Conservation (phyloP, 92 coral and sea anemone species). For the Paragorgia papillata region DNA sequence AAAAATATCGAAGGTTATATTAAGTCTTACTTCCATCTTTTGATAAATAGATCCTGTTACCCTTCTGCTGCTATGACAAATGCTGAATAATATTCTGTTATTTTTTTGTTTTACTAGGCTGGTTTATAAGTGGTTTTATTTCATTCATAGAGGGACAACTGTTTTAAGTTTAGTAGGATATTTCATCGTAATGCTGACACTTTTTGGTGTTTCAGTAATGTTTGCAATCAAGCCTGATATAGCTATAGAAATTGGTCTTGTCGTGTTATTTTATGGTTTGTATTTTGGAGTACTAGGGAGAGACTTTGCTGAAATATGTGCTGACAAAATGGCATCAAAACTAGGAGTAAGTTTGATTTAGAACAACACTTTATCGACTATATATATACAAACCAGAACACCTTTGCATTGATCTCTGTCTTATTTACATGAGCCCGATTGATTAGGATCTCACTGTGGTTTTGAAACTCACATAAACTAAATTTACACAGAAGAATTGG, state of each 20-base stretch:
- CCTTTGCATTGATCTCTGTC: not conserved
- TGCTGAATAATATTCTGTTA: not conserved
- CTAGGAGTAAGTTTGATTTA: slow-evolving; percentile 78
- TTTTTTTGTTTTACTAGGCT: slow-evolving; percentile 56
- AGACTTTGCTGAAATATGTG: slow-evolving; percentile 99
- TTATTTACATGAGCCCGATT: no score
- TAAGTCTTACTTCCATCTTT: no score
- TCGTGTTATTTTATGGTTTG: slow-evolving; percentile 89
- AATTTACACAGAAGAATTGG: no score
- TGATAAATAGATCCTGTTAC: no score
- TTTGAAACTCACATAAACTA: no score
- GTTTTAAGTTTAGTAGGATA: slow-evolving; percentile 89
- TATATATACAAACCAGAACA: not conserved
- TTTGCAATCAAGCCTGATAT: slow-evolving; percentile 84
- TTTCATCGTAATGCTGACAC: slow-evolving; percentile 78
- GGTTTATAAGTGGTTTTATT: slow-evolving; percentile 95
- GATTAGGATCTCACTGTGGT: no score
- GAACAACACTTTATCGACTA: no score
- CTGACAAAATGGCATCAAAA: slow-evolving; percentile 99
- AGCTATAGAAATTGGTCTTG: slow-evolving; percentile 91
- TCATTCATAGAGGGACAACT: slow-evolving; percentile 87
- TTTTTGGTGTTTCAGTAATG: slow-evolving; percentile 87
- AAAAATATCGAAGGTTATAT: no score
- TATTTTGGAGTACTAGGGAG: slow-evolving; percentile 98
- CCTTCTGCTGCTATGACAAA: no score